phyloP scores from a whole-genome alignment of 2,113 vertebrate genomes.

The Psephotus haematonotus region DNA sequence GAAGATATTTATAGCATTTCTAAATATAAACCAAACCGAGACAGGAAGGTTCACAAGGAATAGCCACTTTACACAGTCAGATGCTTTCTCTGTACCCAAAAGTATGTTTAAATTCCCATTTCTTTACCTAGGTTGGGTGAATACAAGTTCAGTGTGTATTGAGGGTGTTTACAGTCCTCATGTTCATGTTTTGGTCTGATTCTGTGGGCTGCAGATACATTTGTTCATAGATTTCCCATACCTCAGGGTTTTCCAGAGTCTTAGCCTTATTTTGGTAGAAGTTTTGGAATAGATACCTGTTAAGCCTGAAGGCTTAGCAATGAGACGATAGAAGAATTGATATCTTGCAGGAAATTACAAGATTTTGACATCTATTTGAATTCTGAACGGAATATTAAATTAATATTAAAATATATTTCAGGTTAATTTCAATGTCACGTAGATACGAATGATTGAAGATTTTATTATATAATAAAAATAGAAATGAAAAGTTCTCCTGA shows the following conservation, averaged over 20 bases:
- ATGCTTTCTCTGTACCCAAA: neutral
- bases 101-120: neutral
- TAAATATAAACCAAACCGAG: constrained; percentile 5
- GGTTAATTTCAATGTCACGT: neutral
- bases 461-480: neutral
- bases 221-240: neutral
- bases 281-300: neutral
- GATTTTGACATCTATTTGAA: neutral
- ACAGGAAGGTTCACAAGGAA: neutral
- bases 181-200: neutral
- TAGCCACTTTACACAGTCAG: neutral
- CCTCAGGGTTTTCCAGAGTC: neutral
- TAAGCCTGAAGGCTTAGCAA: neutral
- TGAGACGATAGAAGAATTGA: neutral
- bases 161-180: neutral
- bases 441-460: neutral
- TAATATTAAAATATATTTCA: neutral
- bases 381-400: neutral
- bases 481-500: neutral
- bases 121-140: neutral
- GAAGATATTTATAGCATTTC: constrained; percentile 24
- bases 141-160: neutral
- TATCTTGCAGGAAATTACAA: neutral
- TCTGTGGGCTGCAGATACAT: neutral
- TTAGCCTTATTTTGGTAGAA: neutral